A percentile compares a stretch with the other conserved stretches of the same genome.
Evolutionary conservation across 2,888 invertebrate species (phyloP).

Genomic region (Rotaria sp.): DNA sequence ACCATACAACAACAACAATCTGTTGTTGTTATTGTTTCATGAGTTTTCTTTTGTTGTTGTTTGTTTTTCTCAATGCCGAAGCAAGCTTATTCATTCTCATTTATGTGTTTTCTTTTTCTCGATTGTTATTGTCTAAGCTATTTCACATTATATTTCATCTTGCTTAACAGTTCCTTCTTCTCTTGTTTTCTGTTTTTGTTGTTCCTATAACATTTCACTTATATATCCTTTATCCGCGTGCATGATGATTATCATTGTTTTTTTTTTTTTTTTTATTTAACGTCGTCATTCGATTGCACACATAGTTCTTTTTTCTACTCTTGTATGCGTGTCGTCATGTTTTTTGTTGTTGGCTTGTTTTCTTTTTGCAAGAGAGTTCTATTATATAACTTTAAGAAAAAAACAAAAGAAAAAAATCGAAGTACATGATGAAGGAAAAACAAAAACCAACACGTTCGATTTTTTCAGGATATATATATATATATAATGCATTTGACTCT

Average conservation of each 20-base stretch:
- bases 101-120: not conserved
- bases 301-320: not conserved
- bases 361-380: constrained; percentile 8
- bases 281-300: constrained; percentile 9
- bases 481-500: not conserved
- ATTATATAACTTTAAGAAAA: not conserved
- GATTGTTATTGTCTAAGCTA: not conserved
- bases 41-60: not conserved
- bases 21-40: not conserved
- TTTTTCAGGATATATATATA: not conserved
- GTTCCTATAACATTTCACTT: not conserved
- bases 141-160: not conserved
- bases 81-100: constrained; percentile 1
- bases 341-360: constrained; percentile 16
- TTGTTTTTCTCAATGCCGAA: not conserved
- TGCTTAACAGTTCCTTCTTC: not conserved
- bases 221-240: constrained; percentile 12
- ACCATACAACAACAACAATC: not conserved
- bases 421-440: not conserved
- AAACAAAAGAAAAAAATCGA: not conserved
- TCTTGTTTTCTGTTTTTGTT: not conserved
- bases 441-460: not conserved
- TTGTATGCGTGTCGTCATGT: not conserved
- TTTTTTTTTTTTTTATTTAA: not conserved
- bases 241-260: constrained; percentile 12